These are phyloP conservation scores for Nephrotoma appendiculata DNA, from an alignment of 2,888 invertebrate genomes.

Conservation along the genomic window DNA sequence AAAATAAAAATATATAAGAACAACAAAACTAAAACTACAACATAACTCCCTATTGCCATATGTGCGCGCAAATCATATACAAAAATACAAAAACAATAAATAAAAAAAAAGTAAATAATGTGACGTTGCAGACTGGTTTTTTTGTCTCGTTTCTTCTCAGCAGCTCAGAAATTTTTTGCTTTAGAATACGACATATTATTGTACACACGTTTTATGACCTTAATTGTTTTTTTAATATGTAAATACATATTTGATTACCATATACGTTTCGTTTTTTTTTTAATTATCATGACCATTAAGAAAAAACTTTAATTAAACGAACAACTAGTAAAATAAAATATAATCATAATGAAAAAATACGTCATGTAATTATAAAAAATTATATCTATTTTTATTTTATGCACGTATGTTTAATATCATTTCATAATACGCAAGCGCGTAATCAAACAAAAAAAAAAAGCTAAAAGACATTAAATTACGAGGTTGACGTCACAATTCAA, in stretches of 20 bases:
- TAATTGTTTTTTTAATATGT: neutral
- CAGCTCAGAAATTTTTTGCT: neutral
- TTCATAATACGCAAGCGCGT: neutral
- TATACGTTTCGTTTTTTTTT: neutral
- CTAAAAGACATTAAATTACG: neutral
- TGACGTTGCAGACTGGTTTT: constrained; percentile 3
- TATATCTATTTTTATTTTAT: neutral
- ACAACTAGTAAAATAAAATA: neutral
- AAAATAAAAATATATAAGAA: neutral
- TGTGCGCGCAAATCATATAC: neutral
- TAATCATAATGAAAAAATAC: neutral
- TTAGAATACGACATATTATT: neutral
- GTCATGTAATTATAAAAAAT: neutral
- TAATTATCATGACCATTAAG: neutral
- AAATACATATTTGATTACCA: neutral
- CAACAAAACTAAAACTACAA: neutral
- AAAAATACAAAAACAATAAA: neutral
- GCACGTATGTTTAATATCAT: neutral
- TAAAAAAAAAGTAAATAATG: neutral
- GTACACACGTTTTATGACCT: neutral
- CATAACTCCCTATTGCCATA: neutral
- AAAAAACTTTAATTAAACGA: neutral
- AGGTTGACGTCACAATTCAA: constrained; percentile 3
- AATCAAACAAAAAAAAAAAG: neutral
- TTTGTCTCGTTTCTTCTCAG: neutral